These are phyloP conservation scores for Phymorhynchus buccinoides DNA, from an alignment of 1,140 invertebrate genomes.

Conservation along the genomic window DNA sequence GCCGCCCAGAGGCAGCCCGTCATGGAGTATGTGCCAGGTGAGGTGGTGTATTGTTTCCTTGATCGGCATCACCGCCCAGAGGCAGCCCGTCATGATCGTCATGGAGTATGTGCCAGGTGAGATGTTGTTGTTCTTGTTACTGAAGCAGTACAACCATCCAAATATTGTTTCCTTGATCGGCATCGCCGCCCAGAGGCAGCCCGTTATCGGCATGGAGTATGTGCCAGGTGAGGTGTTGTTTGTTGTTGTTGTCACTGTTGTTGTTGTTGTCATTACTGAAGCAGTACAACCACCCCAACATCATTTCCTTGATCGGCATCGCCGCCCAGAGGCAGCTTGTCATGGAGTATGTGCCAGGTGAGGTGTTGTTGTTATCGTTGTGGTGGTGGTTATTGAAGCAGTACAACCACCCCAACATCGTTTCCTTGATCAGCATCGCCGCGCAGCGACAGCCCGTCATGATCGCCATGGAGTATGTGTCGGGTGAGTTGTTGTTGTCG, in stretches of 20 bases:
- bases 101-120: no score
- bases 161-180: constrained; percentile 92
- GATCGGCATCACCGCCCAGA: no score
- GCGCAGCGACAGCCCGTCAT: constrained; percentile 98
- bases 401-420: constrained; percentile 93
- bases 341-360: constrained; percentile 96
- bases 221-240: constrained; percentile 85
- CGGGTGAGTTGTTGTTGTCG: constrained; percentile 81
- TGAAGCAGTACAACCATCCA: constrained; percentile 97
- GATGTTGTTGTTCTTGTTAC: no score
- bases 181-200: constrained; percentile 97
- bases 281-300: constrained; percentile 96
- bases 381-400: no score
- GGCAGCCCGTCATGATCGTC: no score
- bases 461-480: constrained; percentile 99
- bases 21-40: no score
- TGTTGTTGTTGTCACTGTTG: no score
- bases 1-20: no score
- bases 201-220: constrained; percentile 98
- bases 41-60: no score
- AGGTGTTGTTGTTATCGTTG: no score
- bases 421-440: constrained; percentile 95
- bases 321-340: constrained; percentile 98
- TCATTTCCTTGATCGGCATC: constrained; percentile 91
- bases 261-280: no score